Conservation (phyloP, 2,797 vertebrate genomes). For the Eulemur rubriventer region DNA sequence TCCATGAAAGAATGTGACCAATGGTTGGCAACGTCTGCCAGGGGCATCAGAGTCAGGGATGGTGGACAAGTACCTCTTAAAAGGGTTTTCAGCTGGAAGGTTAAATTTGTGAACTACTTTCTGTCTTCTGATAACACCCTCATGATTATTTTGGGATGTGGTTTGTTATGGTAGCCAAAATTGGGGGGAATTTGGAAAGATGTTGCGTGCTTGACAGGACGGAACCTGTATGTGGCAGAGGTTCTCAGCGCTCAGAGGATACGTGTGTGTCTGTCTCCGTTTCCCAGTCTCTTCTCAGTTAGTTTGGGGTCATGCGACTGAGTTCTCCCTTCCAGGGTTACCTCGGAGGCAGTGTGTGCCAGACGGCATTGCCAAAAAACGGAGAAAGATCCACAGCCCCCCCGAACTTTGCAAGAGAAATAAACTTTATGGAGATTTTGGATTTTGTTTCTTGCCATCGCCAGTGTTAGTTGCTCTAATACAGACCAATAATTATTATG, state of each 20-base stretch:
- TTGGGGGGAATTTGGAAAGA: not conserved
- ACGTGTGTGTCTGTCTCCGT: not conserved
- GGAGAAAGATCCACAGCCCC: not conserved
- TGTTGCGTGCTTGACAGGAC: not conserved
- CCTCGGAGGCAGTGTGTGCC: not conserved
- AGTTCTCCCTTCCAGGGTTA: not conserved
- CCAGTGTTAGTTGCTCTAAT: not conserved
- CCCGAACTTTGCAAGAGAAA: not conserved
- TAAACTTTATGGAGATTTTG: not conserved
- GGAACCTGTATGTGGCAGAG: not conserved
- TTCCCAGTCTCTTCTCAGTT: not conserved
- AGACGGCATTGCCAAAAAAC: not conserved
- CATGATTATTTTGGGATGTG: not conserved
- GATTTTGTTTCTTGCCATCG: not conserved
- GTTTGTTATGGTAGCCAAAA: not conserved
- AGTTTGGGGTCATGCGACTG: not conserved
- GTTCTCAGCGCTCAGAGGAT: not conserved
- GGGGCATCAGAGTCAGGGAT: not conserved
- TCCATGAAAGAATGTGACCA: not conserved
- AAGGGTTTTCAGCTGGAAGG: constrained; percentile 10
- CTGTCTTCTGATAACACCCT: not conserved
- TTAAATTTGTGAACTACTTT: constrained; percentile 25
- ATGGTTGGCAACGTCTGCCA: not conserved
- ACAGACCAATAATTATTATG: not conserved
- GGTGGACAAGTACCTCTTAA: not conserved